Base-by-base conservation (phyloP, 2,888 invertebrate genomes). In the Epinotia demarniana region DNA sequence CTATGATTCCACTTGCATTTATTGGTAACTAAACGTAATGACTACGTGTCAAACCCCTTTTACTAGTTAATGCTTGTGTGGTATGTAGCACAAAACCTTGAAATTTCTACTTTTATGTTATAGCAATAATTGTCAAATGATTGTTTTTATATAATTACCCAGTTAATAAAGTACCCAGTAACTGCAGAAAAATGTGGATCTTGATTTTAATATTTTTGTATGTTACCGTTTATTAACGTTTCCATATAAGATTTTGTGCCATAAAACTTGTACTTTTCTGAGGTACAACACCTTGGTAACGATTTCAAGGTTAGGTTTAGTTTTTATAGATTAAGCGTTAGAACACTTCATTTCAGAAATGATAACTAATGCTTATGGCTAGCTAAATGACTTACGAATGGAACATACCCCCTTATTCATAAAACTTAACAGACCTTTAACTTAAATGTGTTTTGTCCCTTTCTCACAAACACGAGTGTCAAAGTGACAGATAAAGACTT, bases 181-280 rank as follows among this genome's bases (percentile, higher is more conserved):
- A 49, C 33, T 60, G 58, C 39, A n/a, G 16, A 23, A 16, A 67
- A 23, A 53, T 27, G 19, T 60, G 70, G 70, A 75, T 55, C 61
- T 64, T 33, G 18, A 69, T 58, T 53, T 66, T 75, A 33, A 66
- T 71, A 66, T 75, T 75, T 8, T 75, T 75, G 23, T 27, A 46
- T 67, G 76, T 76, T 73, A 74, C 72, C 75, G 77, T 77, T 78
- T 81, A 79, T 73, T 75, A 77, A 73, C 64, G 71, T 67, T 77
- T 60, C 77, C 69, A 70, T 75, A 76, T 76, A 77, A 80, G 64
- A 60, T 69, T 79, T 76, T 79, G 82, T 81, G 82, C 82, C 81
- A 82, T 83, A 82, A 75, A 67, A 27, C 27, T 43, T 67, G 46
- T 75, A 71, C 63, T 69, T 18, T 70, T 58, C 58, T 23, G 49